Conservation (phyloP, 2,113 vertebrate genomes). For the Crotalus helleri region DNA sequence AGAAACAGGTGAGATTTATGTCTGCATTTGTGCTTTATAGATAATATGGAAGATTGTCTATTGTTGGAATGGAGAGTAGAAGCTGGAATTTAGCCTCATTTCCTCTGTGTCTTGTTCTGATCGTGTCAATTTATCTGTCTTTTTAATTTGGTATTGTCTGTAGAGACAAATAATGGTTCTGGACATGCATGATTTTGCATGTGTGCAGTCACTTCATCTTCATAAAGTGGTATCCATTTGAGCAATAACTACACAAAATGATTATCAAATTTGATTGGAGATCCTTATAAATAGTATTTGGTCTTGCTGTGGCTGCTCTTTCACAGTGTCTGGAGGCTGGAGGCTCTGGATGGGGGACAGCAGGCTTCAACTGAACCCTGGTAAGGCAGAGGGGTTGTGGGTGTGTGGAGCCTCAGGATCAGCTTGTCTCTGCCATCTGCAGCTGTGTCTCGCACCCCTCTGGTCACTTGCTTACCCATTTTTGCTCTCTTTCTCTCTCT, state of each 20-base stretch:
- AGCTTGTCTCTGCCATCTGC: neutral
- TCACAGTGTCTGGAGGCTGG: neutral
- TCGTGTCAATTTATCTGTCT: neutral
- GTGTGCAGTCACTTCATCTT: neutral
- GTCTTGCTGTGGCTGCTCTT: neutral
- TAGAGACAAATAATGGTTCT: neutral
- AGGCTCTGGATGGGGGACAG: neutral
- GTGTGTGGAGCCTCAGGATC: neutral
- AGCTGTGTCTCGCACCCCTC: neutral
- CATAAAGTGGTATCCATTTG: neutral
- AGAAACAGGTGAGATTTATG: slow-evolving; percentile 40
- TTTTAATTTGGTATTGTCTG: neutral
- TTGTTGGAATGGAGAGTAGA: neutral
- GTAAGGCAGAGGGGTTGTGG: neutral
- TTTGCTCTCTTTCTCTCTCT: too few relatives aligned
- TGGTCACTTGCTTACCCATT: neutral
- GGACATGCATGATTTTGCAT: neutral
- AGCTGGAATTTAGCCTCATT: neutral
- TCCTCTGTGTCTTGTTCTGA: neutral
- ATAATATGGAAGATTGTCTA: neutral
- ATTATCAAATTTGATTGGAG: neutral
- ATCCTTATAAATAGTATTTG: neutral
- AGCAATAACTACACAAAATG: neutral
- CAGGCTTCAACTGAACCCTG: neutral
- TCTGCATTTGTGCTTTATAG: neutral